Evolutionary conservation across 1,140 invertebrate species (phyloP), one percentile per base, ranked within the genome.

Genomic region (Drosophila equinoxialis): DNA sequence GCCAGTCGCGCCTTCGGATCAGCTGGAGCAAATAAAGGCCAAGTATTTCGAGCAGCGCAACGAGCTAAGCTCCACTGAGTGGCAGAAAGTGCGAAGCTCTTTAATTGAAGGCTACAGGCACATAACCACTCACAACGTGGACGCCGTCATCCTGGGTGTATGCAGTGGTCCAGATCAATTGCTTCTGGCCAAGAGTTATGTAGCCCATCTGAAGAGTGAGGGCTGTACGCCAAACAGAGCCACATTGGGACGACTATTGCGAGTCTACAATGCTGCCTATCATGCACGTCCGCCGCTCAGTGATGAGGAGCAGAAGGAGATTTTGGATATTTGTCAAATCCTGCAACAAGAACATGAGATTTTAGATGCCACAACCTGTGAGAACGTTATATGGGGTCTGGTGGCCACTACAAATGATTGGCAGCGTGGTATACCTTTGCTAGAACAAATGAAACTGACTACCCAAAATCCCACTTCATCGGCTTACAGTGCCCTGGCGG

Each of bases 351-450:
- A 94, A 58, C 94, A 95, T 92, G 91, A 93, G 54, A 73, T 94
- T 0, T 75, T 96, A 39, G 95, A 96, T 92, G 81, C 77, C 54
- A 76, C 70, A 7, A 94, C 94, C 26, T 93, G 93, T 68, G 94
- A 95, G 79, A 92, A 92, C 85, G 90, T 95, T 13, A 93, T 96
- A 51, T 77, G 86, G 61, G 95, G 93, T 1, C 81, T 97, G 3
- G 94, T 94, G 74, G 79, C 94, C 39, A 95, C 96, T 11, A 82
- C 90, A 65, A 80, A 94, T 63, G 35, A 89, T 30, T 96, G 95
- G 95, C 92, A 93, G 75, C 93, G 95, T 67, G 93, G 93, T 64
- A 48, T 94, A 1, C 92, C 94, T 74, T 74, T 96, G 33, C 92
- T 96, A 8, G 91, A 95, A 59, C 94, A 94, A 77, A 92, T 95